Conservation (phyloP, 2,113 vertebrate species). For the Tichodroma muraria region DNA sequence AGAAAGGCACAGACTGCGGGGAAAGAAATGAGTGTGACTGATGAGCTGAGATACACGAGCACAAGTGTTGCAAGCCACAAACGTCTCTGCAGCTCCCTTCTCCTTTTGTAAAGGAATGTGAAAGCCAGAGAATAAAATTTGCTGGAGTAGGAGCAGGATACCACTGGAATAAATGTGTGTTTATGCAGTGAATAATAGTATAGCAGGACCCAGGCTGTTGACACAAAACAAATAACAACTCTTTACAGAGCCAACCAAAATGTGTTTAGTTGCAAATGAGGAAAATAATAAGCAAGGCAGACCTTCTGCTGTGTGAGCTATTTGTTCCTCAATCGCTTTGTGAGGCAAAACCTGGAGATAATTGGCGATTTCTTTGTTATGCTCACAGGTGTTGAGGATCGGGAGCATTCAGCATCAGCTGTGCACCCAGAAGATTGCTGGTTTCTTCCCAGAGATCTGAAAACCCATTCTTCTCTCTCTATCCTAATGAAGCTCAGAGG, state of each 20-base stretch:
- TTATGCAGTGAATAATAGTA: background rate
- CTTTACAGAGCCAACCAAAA: background rate
- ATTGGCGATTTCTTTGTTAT: conserved; percentile 24
- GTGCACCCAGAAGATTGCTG: conserved; percentile 61
- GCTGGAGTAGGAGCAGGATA: background rate
- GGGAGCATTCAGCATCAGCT: conserved; percentile 68
- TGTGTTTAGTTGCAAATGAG: background rate
- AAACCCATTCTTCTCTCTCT: conserved; percentile 58
- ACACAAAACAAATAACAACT: background rate
- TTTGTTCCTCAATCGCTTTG: background rate
- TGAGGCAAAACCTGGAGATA: background rate
- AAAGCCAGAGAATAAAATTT: background rate
- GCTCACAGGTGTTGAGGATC: conserved; percentile 62
- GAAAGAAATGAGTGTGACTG: background rate
- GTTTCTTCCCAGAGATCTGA: conserved; percentile 60
- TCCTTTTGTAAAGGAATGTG: background rate
- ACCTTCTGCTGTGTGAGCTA: background rate
- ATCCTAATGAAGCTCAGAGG: conserved; percentile 61
- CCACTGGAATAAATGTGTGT: background rate
- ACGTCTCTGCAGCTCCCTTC: background rate
- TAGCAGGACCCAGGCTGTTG: background rate
- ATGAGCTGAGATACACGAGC: background rate
- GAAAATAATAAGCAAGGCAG: conserved; percentile 30
- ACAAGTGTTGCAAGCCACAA: background rate
- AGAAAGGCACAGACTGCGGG: background rate